A percentile compares a stretch with the other conserved stretches of the same genome.
Evolutionary conservation across 2,888 invertebrate genomes (phyloP).

Genomic region (Drosophila nigricruria): DNA sequence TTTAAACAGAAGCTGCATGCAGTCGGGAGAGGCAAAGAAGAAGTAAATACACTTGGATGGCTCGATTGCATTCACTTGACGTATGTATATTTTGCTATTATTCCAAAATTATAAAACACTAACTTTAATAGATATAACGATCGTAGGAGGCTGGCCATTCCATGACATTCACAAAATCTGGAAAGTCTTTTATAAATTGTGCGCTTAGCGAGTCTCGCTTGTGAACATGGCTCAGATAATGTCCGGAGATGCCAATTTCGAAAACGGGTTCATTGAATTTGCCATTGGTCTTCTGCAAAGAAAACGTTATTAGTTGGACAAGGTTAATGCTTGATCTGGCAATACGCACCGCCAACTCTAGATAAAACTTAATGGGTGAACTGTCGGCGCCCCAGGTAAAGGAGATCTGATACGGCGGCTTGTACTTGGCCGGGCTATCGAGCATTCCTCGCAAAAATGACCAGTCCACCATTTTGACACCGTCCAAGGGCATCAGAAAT

Average conservation of each 20-base stretch:
- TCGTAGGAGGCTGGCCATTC: constrained; percentile 86
- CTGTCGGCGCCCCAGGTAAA: constrained; percentile 73
- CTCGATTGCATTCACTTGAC: constrained; percentile 1
- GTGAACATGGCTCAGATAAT: constrained; percentile 85
- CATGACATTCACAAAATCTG: constrained; percentile 86
- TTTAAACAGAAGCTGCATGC: constrained; percentile 2
- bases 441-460: constrained; percentile 74
- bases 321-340: no score
- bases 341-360: constrained; percentile 70
- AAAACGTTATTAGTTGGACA: neutral
- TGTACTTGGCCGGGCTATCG: constrained; percentile 56
- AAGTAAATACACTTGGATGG: constrained; percentile 6
- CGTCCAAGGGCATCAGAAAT: constrained; percentile 71
- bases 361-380: constrained; percentile 71
- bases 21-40: neutral
- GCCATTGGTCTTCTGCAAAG: constrained; percentile 57
- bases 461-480: constrained; percentile 74
- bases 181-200: constrained; percentile 86
- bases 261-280: constrained; percentile 68
- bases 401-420: constrained; percentile 78
- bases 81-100: constrained; percentile 9
- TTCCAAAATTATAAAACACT: neutral
- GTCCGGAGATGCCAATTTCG: constrained; percentile 86
- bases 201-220: constrained; percentile 84
- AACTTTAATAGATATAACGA: constrained; percentile 75